Evolutionary conservation across 2,113 vertebrate genomes (phyloP), one percentile per base, ranked within the genome.

Genomic region (Microtus oregoni): DNA sequence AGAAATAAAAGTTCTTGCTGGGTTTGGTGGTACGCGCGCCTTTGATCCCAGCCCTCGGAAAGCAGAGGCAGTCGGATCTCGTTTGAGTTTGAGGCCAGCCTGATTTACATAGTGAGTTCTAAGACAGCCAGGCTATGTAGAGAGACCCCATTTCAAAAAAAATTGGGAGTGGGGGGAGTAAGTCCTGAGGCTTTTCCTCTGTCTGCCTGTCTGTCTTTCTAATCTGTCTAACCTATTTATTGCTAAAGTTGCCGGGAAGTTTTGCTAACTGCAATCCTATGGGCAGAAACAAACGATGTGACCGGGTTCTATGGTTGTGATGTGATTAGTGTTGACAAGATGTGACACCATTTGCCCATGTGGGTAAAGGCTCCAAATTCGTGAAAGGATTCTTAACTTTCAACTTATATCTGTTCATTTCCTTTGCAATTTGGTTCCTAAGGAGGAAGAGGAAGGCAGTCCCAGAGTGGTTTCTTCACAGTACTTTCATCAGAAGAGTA

Each of bases 391-490:
- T 92, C 63, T 92, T 47, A 75, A 41, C n/a, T 86, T 94, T 83
- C 79, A 78, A 81, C 14, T 94, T 0, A 0, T 87, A 75, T 94
- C 50, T 93, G 47, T 2, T 11, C 95, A 0, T 96, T 30, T 96
- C 77, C 72, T 95, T 85, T 96, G 94, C 78, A 83, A 81, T 98
- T 96, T 98, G 97, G 77, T 94, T 98, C 96, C 97, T 79, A 97
- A 98, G 98, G 98, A 99, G 98, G 98, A 99, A 97, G 98, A 98
- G 95, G 98, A 99, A 96, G 98, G 98, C 96, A 98, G 98, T 91
- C 98, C 98, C 92, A 98, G 98, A 86, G 98, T 98, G 98, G 98
- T 98, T 98, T 99, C 98, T 98, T 98, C 98, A 0, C 98, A 81
- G 83, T 89, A 89, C 92, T 98, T 97, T 98, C 98, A 85, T 98